Conservation (phyloP, 2,888 invertebrate species). For the Mesoligia furuncula region DNA sequence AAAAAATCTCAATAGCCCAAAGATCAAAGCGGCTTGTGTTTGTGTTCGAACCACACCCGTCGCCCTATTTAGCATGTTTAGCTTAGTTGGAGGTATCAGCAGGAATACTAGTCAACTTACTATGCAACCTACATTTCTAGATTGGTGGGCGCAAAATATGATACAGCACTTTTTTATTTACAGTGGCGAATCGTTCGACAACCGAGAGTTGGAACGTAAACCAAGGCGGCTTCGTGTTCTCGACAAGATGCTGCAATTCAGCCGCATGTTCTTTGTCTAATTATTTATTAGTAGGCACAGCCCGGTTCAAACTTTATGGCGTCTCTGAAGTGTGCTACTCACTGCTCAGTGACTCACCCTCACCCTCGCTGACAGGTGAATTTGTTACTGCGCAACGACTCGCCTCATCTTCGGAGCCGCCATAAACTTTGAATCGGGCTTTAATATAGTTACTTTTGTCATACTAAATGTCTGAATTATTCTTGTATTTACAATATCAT, state of each 20-base stretch:
- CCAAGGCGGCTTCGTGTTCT: conserved; percentile 89
- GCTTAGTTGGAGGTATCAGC: background rate
- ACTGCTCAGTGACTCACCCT: background rate
- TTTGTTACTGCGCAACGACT: background rate
- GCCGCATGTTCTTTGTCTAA: conserved; percentile 94
- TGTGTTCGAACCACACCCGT: background rate
- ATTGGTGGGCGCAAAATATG: background rate
- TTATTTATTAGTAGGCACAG: background rate
- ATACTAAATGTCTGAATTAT: conserved; percentile 12
- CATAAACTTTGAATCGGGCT: background rate
- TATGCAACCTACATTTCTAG: background rate
- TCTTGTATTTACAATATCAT: conserved; percentile 15
- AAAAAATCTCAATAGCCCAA: background rate
- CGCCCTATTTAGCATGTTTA: background rate
- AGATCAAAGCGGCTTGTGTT: background rate
- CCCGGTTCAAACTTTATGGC: background rate
- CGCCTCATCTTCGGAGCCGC: background rate
- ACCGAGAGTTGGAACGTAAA: conserved; percentile 84
- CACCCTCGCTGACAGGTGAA: background rate
- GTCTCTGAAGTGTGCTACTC: background rate
- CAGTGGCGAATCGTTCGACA: conserved; percentile 86
- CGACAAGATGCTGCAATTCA: conserved; percentile 87
- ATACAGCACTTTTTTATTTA: conserved; percentile 60
- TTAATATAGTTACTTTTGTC: conserved; percentile 2
- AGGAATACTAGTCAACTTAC: background rate